Base-by-base conservation (phyloP, 2,888 invertebrate genomes). In the Elegia similella region DNA sequence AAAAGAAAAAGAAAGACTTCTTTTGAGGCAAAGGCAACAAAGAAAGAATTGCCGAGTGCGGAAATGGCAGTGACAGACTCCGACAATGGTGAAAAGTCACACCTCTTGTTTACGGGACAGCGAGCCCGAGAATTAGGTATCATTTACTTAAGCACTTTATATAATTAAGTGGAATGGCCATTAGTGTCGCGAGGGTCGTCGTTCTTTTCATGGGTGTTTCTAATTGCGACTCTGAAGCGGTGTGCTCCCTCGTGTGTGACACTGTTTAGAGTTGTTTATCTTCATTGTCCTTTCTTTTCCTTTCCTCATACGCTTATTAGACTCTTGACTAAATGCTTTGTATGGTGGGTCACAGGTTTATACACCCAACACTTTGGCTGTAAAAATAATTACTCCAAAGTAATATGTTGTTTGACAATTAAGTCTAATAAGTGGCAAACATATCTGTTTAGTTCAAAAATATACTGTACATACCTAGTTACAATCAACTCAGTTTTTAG, bases 101-200 rank as follows among this genome's bases (percentile, higher is more conserved):
- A 91, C 91, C 88, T 89, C 88, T 84, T 88, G 90, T 88, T 89
- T 86, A 87, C 88, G 85, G 84, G 70, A 70, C 80, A 68, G 60
- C 77, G 83, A 72, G 83, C 82, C 78, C 82, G 66, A 62, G 81
- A 84, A 90, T 90, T 89, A 88, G 88, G 87, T 88, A 89, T 89
- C 90, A 87, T 90, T 91, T 88, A 90, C 88, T 91, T 88, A 86
- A 89, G 88, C 82, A 85, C 87, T 90, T 88, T 85, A 89, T 89
- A 87, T 88, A 89, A 91, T 90, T 89, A 90, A 87, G 84, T 79
- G 72, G 78, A 80, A 78, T 77, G 76, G 75, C 83, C 85, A 84
- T 86, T 86, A 84, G 78, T 80, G 83, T 76, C 74, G 72, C 71
- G 72, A 79, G 86, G 86, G 85, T 77, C 79, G 81, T 74, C 73